Evolutionary conservation across 2,113 vertebrate species (phyloP), one percentile per base, ranked within the genome.

Genomic region (Oncorhynchus masou): DNA sequence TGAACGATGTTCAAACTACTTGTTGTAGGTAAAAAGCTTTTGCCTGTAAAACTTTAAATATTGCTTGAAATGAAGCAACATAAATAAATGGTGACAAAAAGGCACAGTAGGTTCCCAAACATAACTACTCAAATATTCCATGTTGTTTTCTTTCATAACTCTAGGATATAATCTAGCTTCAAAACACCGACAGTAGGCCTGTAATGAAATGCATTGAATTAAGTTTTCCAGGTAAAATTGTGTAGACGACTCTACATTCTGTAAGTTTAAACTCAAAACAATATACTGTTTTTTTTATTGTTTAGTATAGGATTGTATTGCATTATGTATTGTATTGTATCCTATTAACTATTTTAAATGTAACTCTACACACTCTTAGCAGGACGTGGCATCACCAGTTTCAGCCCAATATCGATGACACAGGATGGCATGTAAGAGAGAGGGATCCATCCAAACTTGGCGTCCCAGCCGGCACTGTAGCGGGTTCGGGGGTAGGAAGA

Each of bases 391-490:
- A 98, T 86, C 82, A 98, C 83, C 76, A 93, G 80, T 75, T 88
- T 91, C 62, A 99, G 91, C 3, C 82, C 88, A 4, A 93, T 65
- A 74, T 98, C 97, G 5, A 96, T 89, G 0, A 99, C 76, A 71
- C 88, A 93, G 73, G 96, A 88, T 4, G 97, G 97, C 88, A 97
- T 93, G 85, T 98, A 98, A 25, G 97, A 97, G 15, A 95, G 92
- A 0, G 97, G 97, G 79, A 99, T 93, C 97, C 97, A 99, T 71
- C 96, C 65, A 16, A 99, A 82, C 74, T 98, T 99, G 90, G 97
- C 97, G 0, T 98, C 97, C 97, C 97, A 98, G 82, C 97, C 97
- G 0, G 96, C 95, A 24, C 95, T 97, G 89, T 99, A 98, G 72
- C 96, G 94, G 70, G 93, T 94, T 11, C 96, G 94, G 0, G 96